A percentile compares a stretch with the other conserved stretches of the same genome.
Conservation (phyloP, 1,140 invertebrate species). For the Drosophila persimilis region DNA sequence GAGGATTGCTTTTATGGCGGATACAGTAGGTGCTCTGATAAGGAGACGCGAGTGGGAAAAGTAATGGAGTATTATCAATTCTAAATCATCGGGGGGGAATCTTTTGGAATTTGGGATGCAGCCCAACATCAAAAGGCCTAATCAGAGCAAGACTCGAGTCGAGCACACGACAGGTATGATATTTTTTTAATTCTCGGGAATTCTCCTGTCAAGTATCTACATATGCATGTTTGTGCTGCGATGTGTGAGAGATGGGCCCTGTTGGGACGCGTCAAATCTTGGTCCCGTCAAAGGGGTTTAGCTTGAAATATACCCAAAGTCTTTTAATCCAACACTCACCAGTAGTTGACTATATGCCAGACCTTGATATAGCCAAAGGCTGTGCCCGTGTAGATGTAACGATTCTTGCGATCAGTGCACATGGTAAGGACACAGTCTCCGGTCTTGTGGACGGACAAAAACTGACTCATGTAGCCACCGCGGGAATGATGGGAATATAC, state of each 20-base stretch:
- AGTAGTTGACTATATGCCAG: conserved; percentile 88
- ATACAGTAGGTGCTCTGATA: conserved; percentile 14
- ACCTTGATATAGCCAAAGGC: conserved; percentile 88
- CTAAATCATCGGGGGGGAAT: too few relatives aligned
- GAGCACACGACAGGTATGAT: conserved; percentile 25
- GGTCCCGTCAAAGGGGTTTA: too few relatives aligned
- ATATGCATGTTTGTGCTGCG: too few relatives aligned
- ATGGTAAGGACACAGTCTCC: conserved; percentile 88
- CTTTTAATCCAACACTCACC: conserved; percentile 47
- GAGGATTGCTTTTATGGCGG: conserved; percentile 32
- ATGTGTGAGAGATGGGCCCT: too few relatives aligned
- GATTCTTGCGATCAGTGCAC: conserved; percentile 86
- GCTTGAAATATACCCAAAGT: too few relatives aligned
- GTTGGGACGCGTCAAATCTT: too few relatives aligned
- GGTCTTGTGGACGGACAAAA: conserved; percentile 86
- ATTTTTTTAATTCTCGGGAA: neutral
- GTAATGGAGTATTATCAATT: too few relatives aligned
- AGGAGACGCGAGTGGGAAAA: too few relatives aligned
- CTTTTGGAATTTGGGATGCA: too few relatives aligned
- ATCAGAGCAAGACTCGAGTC: too few relatives aligned
- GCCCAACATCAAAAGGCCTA: too few relatives aligned
- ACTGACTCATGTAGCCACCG: conserved; percentile 86
- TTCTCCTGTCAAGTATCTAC: neutral
- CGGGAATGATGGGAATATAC: conserved; percentile 89
- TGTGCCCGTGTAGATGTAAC: conserved; percentile 88